These are phyloP conservation scores for Mormyrus lacerda DNA, from an alignment of 2,113 vertebrate genomes.

Conservation along the genomic window DNA sequence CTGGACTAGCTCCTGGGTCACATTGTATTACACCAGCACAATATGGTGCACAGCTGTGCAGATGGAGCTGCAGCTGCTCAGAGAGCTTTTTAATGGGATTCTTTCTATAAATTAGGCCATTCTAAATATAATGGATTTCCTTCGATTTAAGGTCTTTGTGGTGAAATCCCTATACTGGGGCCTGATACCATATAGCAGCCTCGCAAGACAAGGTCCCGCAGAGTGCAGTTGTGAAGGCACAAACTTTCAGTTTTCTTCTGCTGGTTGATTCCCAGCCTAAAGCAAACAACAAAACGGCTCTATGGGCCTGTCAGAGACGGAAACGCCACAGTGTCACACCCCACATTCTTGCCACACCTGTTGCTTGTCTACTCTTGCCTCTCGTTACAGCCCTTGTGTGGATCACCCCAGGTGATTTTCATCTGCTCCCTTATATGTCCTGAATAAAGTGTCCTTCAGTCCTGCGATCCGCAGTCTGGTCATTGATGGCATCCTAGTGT, in stretches of 20 bases:
- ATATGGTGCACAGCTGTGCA: background rate
- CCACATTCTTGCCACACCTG: no score
- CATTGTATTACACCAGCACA: background rate
- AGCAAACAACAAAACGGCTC: background rate
- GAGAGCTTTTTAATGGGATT: background rate
- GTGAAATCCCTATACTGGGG: background rate
- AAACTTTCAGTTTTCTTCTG: background rate
- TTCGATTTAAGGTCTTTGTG: background rate
- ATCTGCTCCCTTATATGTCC: no score
- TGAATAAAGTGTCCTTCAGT: no score
- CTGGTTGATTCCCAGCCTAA: background rate
- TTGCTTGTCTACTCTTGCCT: no score
- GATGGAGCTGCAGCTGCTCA: background rate
- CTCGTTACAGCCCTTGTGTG: no score
- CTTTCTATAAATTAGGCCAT: background rate
- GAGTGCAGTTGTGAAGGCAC: background rate
- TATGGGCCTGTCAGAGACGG: no score
- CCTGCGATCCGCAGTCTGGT: no score
- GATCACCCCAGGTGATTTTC: no score
- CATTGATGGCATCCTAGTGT: no score
- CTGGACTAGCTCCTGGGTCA: background rate
- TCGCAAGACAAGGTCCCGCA: background rate
- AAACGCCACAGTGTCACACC: no score
- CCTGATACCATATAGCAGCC: background rate
- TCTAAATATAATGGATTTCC: background rate